Conservation (phyloP, 1,140 invertebrate species). For the Aporrectodea caliginosa region DNA sequence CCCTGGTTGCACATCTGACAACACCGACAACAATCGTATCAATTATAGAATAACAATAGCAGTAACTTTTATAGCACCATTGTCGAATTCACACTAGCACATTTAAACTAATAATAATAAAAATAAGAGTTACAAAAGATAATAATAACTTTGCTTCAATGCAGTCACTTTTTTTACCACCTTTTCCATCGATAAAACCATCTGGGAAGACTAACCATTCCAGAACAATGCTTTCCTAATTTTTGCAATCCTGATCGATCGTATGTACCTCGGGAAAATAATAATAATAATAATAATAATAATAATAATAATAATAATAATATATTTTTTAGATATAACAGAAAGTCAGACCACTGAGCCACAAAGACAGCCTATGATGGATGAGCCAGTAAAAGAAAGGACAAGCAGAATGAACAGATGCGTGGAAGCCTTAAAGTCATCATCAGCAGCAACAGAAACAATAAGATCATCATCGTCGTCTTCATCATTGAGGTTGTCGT, state of each 20-base stretch:
- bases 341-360: neutral
- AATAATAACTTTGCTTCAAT: neutral
- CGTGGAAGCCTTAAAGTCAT: neutral
- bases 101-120: slow-evolving; percentile 8
- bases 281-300: slow-evolving; percentile 15
- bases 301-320: neutral
- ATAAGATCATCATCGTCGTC: neutral
- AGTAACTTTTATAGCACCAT: neutral
- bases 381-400: neutral
- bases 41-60: neutral
- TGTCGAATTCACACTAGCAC: neutral
- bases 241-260: too few relatives aligned
- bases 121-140: too few relatives aligned
- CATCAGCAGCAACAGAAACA: neutral
- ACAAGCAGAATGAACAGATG: neutral
- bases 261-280: too few relatives aligned
- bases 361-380: neutral
- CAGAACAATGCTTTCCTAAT: too few relatives aligned
- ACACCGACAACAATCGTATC: slow-evolving; percentile 14
- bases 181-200: too few relatives aligned
- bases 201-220: too few relatives aligned
- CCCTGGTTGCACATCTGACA: slow-evolving; percentile 66
- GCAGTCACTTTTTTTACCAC: too few relatives aligned
- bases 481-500: neutral
- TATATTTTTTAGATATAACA: too few relatives aligned